phyloP scores from a whole-genome alignment of 1,140 invertebrate genomes.

The Drosophila azteca region DNA sequence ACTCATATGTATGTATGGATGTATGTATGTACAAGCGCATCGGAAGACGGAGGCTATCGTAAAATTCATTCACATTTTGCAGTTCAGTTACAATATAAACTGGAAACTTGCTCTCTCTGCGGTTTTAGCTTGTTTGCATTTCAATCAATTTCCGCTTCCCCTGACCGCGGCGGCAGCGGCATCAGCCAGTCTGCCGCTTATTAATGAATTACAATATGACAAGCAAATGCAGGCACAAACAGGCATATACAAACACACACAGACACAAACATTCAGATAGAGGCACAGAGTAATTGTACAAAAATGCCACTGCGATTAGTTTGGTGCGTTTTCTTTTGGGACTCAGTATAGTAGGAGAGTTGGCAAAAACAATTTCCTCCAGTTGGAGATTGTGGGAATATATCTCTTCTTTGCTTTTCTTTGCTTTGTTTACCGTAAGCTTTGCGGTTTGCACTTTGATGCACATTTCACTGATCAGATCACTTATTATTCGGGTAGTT shows the following conservation, averaged over 20 bases:
- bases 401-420: conserved; percentile 28
- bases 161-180: conserved; percentile 34
- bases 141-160: conserved; percentile 55
- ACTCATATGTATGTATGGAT: background rate
- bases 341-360: conserved; percentile 53
- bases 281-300: conserved; percentile 59
- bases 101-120: conserved; percentile 39
- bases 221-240: conserved; percentile 56
- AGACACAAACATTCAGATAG: conserved; percentile 24
- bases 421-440: conserved; percentile 46
- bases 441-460: conserved; percentile 33
- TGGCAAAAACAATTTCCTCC: conserved; percentile 24
- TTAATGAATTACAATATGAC: conserved; percentile 75
- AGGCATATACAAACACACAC: conserved; percentile 44
- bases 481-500: conserved; percentile 32
- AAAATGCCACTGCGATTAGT: conserved; percentile 63
- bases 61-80: conserved; percentile 72
- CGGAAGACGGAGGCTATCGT: conserved; percentile 32
- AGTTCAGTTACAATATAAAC: conserved; percentile 39
- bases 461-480: conserved; percentile 49
- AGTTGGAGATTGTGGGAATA: conserved; percentile 24
- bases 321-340: conserved; percentile 51
- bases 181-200: conserved; percentile 54
- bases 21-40: background rate
- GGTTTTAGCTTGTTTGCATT: conserved; percentile 72